Base-by-base conservation (phyloP, 2,888 invertebrate species). In the Xylocampa areola region DNA sequence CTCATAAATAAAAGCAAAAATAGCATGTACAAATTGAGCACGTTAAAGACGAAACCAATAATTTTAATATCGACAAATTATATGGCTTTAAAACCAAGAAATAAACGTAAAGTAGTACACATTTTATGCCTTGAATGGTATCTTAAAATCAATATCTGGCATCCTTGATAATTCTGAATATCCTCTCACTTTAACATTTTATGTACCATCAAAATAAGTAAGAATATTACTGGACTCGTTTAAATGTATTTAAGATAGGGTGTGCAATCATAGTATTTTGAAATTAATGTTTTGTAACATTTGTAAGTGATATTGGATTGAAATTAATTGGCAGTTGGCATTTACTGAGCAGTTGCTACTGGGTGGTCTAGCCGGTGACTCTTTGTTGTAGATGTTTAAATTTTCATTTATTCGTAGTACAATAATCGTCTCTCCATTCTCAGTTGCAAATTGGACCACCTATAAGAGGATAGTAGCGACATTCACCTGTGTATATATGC, bases 241-340 rank as follows among this genome's bases (percentile, higher is more conserved):
- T 30, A 64, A 73, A 45, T 47, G 40, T n/a, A n/a, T 25, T 59
- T 49, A 11, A 53, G 41, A 58, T 72, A 53, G 48, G 21, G 32
- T 17, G 44, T 39, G 68, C 33, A 55, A 57, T 54, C 53, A 48
- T 53, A 53, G 32, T 48, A 63, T 53, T 70, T 55, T 45, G 47
- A 68, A 52, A 44, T 64, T 36, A 30, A 50, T 59, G 35, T 73
- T 63, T 60, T 41, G 54, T 36, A 63, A 55, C 53, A 36, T 69
- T 49, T 43, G 47, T 53, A 41, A 60, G 39, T 60, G 60, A 59
- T 74, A 70, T 66, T 54, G 51, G 50, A 52, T 53, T 51, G 41
- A 58, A 66, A 70, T 73, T 70, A 74, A 72, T 66, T 59, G 52
- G 59, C 41, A 62, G 62, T 66, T 70, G 71, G 52, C 52, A 66